These are phyloP conservation scores for Ahaetulla prasina DNA, from an alignment of 2,113 vertebrate species.

Conservation along the genomic window DNA sequence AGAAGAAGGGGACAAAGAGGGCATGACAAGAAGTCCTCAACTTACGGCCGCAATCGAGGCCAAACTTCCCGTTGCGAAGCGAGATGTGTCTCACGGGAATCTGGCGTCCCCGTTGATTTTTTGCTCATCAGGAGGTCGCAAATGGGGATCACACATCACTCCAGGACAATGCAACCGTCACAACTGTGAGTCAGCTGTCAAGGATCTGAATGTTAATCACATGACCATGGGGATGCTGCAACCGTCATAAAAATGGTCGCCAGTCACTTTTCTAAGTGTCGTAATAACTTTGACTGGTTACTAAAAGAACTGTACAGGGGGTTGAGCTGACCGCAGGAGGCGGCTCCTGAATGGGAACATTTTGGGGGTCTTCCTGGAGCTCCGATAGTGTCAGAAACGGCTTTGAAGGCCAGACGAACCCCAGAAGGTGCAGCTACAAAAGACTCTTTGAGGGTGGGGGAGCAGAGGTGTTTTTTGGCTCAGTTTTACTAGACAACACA, in stretches of 20 bases:
- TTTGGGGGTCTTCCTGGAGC: neutral
- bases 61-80: neutral
- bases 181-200: too few species aligned
- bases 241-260: too few species aligned
- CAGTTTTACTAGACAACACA: too few species aligned
- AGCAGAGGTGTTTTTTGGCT: neutral
- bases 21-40: neutral
- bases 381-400: neutral
- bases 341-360: neutral
- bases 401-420: neutral
- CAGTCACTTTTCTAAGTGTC: too few species aligned
- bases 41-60: accelerated
- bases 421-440: neutral
- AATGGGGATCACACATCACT: too few species aligned
- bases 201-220: too few species aligned
- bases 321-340: neutral
- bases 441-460: accelerated
- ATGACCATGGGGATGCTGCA: too few species aligned
- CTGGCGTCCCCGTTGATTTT: too few species aligned
- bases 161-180: too few species aligned
- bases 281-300: too few species aligned
- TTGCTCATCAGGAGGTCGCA: too few species aligned
- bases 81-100: neutral
- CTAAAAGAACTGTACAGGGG: too few species aligned
- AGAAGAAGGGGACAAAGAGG: neutral